phyloP scores from a whole-genome alignment of 2,888 invertebrate genomes.

The Athetis lepigone region DNA sequence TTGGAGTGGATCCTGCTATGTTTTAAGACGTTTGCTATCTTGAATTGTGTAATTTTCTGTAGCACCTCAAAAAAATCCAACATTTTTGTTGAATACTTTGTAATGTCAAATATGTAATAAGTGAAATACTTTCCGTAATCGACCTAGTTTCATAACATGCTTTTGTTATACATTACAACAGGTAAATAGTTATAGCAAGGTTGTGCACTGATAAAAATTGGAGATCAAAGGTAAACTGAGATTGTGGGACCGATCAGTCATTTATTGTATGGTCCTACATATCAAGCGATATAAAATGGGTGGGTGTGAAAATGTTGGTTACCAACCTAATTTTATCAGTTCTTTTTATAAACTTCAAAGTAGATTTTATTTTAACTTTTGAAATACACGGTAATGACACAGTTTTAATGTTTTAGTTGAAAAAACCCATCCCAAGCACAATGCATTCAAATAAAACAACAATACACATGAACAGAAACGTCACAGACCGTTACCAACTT shows the following conservation, averaged over 20 bases:
- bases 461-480: slow-evolving; percentile 47
- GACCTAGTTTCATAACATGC: slow-evolving; percentile 33
- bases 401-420: slow-evolving; percentile 31
- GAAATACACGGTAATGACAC: slow-evolving; percentile 8
- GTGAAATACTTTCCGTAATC: slow-evolving; percentile 9
- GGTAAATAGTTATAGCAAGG: slow-evolving; percentile 14
- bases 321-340: slow-evolving; percentile 2
- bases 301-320: slow-evolving; percentile 28
- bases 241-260: slow-evolving; percentile 23
- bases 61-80: neutral
- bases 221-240: slow-evolving; percentile 29
- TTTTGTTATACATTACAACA: slow-evolving; percentile 2
- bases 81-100: neutral
- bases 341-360: neutral
- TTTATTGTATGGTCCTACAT: slow-evolving; percentile 16
- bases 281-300: slow-evolving; percentile 21
- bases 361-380: slow-evolving; percentile 1
- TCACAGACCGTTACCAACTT: slow-evolving; percentile 59
- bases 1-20: neutral
- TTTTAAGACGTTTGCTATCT: neutral
- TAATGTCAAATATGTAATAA: slow-evolving; percentile 10
- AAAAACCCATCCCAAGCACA: slow-evolving; percentile 32
- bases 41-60: neutral
- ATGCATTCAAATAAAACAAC: slow-evolving; percentile 36
- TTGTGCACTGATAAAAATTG: slow-evolving; percentile 41